These are phyloP conservation scores for Mesorhabditis spiculigera DNA, from an alignment of 2,888 invertebrate genomes.

Conservation along the genomic window DNA sequence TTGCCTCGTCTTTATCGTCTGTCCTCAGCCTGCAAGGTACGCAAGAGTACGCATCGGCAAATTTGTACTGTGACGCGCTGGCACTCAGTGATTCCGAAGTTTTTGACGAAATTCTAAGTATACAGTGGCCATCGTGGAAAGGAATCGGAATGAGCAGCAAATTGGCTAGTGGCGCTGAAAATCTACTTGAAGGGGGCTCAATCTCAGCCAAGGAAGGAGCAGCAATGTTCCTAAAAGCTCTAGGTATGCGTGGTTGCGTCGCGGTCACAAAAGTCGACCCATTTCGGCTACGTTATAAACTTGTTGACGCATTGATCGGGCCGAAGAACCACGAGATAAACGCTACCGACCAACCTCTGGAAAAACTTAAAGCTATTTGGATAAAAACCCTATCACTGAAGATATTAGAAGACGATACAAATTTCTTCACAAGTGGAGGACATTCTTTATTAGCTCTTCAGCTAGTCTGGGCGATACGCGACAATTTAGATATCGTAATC, in stretches of 20 bases:
- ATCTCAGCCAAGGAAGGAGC: conserved; percentile 13
- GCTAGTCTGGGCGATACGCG: conserved; percentile 44
- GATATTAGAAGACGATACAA: conserved; percentile 13
- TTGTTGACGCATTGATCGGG: neutral
- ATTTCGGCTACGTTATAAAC: neutral
- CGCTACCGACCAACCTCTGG: neutral
- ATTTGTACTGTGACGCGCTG: conserved; percentile 35
- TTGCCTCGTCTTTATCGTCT: conserved; percentile 41
- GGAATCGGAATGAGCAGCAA: conserved; percentile 23
- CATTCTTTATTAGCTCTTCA: conserved; percentile 50
- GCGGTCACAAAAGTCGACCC: conserved; percentile 6
- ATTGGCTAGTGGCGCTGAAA: conserved; percentile 7
- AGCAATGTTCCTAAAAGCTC: conserved; percentile 13
- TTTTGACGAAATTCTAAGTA: conserved; percentile 13
- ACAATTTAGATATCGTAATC: conserved; percentile 16
- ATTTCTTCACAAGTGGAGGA: conserved; percentile 50
- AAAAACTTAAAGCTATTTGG: conserved; percentile 11
- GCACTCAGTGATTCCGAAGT: conserved; percentile 8
- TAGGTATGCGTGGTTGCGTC: conserved; percentile 10
- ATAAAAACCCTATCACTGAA: conserved; percentile 11
- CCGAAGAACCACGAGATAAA: neutral
- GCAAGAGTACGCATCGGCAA: conserved; percentile 43
- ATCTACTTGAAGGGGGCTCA: conserved; percentile 11
- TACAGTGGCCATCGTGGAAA: conserved; percentile 28
- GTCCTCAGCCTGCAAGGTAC: conserved; percentile 38